Conservation (phyloP, 2,797 vertebrate species). For the Ptychadena robeensis region DNA sequence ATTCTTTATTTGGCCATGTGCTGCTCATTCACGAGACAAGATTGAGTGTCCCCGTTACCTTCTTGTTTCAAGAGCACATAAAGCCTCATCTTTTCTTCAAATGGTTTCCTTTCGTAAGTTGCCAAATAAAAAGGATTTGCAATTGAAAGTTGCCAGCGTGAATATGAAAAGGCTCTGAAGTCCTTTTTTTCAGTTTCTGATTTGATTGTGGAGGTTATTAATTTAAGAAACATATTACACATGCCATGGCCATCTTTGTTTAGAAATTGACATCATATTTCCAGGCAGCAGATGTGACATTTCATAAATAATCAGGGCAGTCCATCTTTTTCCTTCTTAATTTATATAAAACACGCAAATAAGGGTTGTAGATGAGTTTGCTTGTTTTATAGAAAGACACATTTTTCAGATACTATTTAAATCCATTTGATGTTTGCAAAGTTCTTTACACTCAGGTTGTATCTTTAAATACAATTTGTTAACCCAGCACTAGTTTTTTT, state of each 20-base stretch:
- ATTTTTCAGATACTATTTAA: background rate
- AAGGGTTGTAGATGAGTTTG: background rate
- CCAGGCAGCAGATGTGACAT: slow-evolving; percentile 18
- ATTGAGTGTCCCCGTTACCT: slow-evolving; percentile 32
- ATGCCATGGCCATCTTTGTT: slow-evolving; percentile 12
- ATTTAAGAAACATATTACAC: slow-evolving; percentile 12
- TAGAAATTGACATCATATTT: slow-evolving; percentile 28
- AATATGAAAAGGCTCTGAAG: background rate
- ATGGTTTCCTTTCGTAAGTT: slow-evolving; percentile 22
- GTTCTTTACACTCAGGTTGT: too few species aligned
- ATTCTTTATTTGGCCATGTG: slow-evolving; percentile 48
- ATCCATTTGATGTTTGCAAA: background rate
- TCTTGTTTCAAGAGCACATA: slow-evolving; percentile 17
- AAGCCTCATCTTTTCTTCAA: slow-evolving; percentile 16
- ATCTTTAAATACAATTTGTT: too few species aligned
- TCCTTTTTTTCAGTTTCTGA: slow-evolving; percentile 1
- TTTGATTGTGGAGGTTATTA: slow-evolving; percentile 2
- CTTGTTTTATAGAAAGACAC: background rate
- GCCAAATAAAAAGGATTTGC: slow-evolving; percentile 36
- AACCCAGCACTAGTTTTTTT: too few species aligned
- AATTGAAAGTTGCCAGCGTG: slow-evolving; percentile 22
- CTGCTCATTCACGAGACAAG: slow-evolving; percentile 18
- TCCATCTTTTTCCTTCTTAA: slow-evolving; percentile 2
- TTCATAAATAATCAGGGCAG: background rate
- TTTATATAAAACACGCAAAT: background rate